Evolutionary conservation across 2,888 invertebrate species (phyloP), one percentile per base, ranked within the genome.

Genomic region (Sabellastarte sp.): DNA sequence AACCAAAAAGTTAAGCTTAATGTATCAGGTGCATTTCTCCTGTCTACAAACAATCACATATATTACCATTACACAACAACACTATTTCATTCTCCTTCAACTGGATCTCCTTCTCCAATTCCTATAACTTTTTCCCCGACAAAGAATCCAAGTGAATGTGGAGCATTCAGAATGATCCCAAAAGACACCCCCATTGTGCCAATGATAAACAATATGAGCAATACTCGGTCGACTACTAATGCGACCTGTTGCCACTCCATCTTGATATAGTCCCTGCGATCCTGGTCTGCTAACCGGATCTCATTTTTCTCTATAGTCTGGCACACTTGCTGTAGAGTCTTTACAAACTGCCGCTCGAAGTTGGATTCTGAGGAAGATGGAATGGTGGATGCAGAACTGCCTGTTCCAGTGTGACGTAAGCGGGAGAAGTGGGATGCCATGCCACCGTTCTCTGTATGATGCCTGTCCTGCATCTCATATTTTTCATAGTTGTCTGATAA

Each of bases 231-330:
- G 65, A 93, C 89, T 20, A 94, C 93, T 60, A 93, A 88, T 1
- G 93, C 93, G 66, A 81, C 76, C 65, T 81, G 82, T 67, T 83
- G 81, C 93, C 93, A 94, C 81, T 94, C 93, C 61, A 91, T 85
- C 77, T 91, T 91, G 66, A 91, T 90, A 58, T 89, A 87, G 76
- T 93, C 93, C 60, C 90, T 86, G 60, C 90, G 87, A 78, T 93
- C 92, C 80, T 90, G 91, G 74, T 92, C 91, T 0, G 89, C 88
- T 4, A 92, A 87, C 2, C 93, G 87, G 76, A 89, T 88, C 80
- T 83, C 93, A 84, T 91, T 92, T 58, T 89, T 86, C 74, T 93
- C 93, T 65, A 93, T 90, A 2, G 91, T 92, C 69, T 88, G 87
- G 79, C 90, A 88, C 33, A 91, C 89, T 80, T 88, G 88, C 74